Percentiles rank a stretch among this genome's conserved stretches.
Conservation (phyloP, 2,888 invertebrate species). For the Clivina fossor region DNA sequence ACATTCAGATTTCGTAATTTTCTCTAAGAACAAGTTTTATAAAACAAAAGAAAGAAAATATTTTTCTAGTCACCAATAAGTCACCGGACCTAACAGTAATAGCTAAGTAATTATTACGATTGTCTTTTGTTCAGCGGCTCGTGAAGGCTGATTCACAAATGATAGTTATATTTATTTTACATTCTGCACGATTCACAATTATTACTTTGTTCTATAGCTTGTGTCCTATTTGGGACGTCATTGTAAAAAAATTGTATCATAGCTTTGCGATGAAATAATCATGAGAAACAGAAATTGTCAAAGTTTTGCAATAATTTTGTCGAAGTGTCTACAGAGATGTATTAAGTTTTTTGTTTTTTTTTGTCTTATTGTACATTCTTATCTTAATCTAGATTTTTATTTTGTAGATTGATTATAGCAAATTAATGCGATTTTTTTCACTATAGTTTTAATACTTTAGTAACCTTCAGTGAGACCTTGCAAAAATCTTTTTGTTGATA, state of each 20-base stretch:
- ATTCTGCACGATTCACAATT: slow-evolving; percentile 6
- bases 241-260: slow-evolving; percentile 13
- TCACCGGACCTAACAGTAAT: too few species aligned
- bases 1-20: too few species aligned
- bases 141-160: slow-evolving; percentile 2
- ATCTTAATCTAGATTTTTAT: too few species aligned
- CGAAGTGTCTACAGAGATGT: neutral
- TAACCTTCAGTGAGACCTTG: neutral
- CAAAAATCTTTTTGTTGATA: neutral
- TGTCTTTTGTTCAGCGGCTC: neutral
- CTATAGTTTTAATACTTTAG: neutral
- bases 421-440: neutral
- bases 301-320: slow-evolving; percentile 18
- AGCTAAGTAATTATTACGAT: neutral
- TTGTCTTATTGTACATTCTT: too few species aligned
- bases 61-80: too few species aligned
- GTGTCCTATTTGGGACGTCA: slow-evolving; percentile 5
- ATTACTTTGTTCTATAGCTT: neutral
- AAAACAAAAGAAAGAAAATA: too few species aligned
- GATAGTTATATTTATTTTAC: slow-evolving; percentile 2
- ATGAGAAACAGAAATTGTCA: too few species aligned
- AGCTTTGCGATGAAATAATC: slow-evolving; percentile 6
- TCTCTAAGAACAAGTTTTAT: too few species aligned
- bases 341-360: too few species aligned
- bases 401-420: neutral